Evolutionary conservation across 2,797 vertebrate species (phyloP), one percentile per base, ranked within the genome.

Genomic region (Microctenopoma lineatum): DNA sequence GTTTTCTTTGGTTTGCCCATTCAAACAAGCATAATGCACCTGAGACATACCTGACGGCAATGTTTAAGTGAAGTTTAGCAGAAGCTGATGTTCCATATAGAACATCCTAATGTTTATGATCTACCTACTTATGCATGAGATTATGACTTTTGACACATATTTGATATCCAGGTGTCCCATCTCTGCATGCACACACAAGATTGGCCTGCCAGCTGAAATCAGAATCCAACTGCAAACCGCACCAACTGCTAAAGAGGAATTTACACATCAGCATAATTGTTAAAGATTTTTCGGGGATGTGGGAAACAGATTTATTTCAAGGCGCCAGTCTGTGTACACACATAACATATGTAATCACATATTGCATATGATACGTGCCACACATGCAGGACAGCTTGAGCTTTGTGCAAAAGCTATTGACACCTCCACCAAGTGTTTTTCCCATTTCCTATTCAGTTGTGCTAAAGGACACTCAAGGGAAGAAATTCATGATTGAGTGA

Each of bases 381-480:
- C 79, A 66, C 73, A 67, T 77, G 65, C 54, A 68, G 66, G 76
- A 74, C 65, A 59, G 67, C 61, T 81, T 62, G 39, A 79, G 66
- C 75, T 83, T 81, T 62, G 53, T 66, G 69, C 67, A 67, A 73
- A 84, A 73, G 71, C 59, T 83, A 51, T 77, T 80, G 75, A 90
- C 89, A 91, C 86, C 82, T 89, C 53, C 56, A 68, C 72, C 75
- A 16, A 79, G 72, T 83, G 84, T 84, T 89, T 90, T 90, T 88
- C 85, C 85, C 66, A 88, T 90, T 90, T 91, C 84, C 86, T 81
- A 60, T 29, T 65, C 39, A 18, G 64, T 79, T 75, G 60, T 62
- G 64, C 68, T 81, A 46, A 73, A 84, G 67, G 66, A 62, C 53
- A 58, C 60, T 71, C 54, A 16, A 56, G 84, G 70, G 73, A 78